phyloP scores from a whole-genome alignment of 2,113 vertebrate genomes.

The Alouatta palliata region DNA sequence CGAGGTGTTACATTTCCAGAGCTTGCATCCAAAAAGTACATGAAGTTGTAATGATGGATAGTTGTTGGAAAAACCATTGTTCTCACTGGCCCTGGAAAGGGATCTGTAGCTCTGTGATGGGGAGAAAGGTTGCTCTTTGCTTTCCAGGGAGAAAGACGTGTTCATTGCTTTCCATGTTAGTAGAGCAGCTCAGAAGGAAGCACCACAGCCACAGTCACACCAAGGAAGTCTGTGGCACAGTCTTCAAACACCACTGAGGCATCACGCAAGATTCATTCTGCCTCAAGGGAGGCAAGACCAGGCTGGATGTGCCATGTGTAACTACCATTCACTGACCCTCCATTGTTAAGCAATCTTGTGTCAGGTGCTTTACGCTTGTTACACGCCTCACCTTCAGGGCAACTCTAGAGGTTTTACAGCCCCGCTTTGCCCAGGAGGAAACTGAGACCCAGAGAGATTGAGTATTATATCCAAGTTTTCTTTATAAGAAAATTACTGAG shows the following conservation, averaged over 20 bases:
- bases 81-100: background rate
- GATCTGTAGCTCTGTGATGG: background rate
- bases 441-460: background rate
- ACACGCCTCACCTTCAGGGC: background rate
- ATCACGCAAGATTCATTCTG: background rate
- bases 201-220: fast-evolving
- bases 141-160: no score
- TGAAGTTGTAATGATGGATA: background rate
- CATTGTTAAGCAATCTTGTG: background rate
- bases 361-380: background rate
- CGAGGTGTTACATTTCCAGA: background rate
- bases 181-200: background rate
- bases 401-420: background rate
- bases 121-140: background rate
- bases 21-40: background rate
- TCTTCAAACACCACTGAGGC: background rate
- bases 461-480: background rate
- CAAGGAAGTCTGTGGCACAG: background rate
- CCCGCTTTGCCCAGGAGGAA: background rate
- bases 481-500: background rate
- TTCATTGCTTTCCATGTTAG: fast-evolving
- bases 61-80: background rate
- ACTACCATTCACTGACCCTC: background rate
- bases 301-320: background rate
- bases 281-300: background rate